phyloP scores from a whole-genome alignment of 2,797 vertebrate genomes.

The Cynopterus sphinx region DNA sequence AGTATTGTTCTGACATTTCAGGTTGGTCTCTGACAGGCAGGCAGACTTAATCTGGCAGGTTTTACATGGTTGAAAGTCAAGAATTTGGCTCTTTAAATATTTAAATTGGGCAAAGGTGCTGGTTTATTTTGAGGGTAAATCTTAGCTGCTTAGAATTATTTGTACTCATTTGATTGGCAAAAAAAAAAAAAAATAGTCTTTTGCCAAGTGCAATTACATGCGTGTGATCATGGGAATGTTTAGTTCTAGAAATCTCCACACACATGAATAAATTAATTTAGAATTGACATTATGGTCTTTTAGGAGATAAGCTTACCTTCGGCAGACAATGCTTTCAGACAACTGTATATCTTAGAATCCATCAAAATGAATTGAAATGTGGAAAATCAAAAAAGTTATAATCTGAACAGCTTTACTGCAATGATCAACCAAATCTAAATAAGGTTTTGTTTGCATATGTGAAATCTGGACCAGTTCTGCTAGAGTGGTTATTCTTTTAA shows the following conservation, averaged over 20 bases:
- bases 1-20: conserved; percentile 74
- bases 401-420: not conserved
- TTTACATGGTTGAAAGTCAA: conserved; percentile 50
- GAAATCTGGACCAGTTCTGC: not conserved
- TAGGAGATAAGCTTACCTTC: not conserved
- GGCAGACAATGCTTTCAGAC: not conserved
- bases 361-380: not conserved
- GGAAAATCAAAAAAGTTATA: not conserved
- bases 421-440: not conserved
- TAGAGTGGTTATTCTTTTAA: not conserved
- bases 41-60: conserved; percentile 49
- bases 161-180: not conserved
- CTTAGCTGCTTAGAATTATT: not conserved
- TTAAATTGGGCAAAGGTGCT: not conserved
- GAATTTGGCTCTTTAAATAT: conserved; percentile 8
- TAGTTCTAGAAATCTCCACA: not conserved
- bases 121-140: not conserved
- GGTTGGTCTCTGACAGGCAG: conserved; percentile 66
- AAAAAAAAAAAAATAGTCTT: not conserved
- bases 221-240: not conserved
- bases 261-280: not conserved
- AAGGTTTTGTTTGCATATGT: not conserved
- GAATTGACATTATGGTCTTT: not conserved
- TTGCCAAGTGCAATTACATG: not conserved
- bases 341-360: not conserved